Base-by-base conservation (phyloP, 2,113 vertebrate genomes). In the Ariopsis seemanni region DNA sequence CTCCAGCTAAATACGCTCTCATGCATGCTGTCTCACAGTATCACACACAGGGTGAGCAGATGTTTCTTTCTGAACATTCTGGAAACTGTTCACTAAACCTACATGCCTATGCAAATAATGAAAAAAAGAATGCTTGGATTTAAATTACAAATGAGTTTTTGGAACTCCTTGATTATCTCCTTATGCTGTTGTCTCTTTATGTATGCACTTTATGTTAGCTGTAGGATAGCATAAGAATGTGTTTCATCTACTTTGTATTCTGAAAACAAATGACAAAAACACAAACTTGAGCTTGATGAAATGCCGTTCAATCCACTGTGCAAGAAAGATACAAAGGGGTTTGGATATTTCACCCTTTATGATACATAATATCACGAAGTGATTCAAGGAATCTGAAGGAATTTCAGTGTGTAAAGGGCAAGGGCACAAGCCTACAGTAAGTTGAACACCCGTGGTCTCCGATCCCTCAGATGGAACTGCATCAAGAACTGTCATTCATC, bases 11-110 rank as follows among this genome's bases (percentile, higher is more conserved):
- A 87, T 60, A 75, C 72, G 77, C 67, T 85, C 69, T 85, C 60
- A 1, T 10, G 77, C 81, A 77, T 57, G 27, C 42, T 62, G 27
- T 88, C 18, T 82, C 18, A 18, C 60, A 27, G 75, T 65, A 87
- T 60, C 69, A n/a, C 84, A 85, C 83, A 85, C 55, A 63, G 83
- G 67, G 72, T 30, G 81, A 63, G 62, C 85, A 92, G 85, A 91
- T 88, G 91, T 92, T 90, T 84, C 86, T 89, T 55, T 77, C 87
- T n/a, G 57, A 75, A 89, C 83, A 83, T 89, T 90, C 86, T 84
- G 42, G 69, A 88, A 82, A 57, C 22, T 72, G 71, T 48, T 48
- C 34, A 48, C 7, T 20, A 74, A 77, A 55, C n/a, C 30, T 55
- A 53, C 58, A 67, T 63, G 48, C 55, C 15, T 67, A 42, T 50